Evolutionary conservation across 2,113 vertebrate genomes (phyloP).

Genomic region (Oncorhynchus masou): DNA sequence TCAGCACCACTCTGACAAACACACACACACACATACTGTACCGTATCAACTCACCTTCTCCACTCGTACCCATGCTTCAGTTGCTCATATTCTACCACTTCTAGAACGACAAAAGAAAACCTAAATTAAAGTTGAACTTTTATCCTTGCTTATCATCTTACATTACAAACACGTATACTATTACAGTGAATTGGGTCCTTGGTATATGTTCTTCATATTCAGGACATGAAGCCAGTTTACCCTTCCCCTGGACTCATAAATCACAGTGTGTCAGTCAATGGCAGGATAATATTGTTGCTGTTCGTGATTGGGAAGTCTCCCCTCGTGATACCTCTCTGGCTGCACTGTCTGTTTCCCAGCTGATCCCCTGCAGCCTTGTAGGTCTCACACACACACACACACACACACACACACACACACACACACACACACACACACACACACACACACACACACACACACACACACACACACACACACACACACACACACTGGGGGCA

Average conservation of each 20-base stretch:
- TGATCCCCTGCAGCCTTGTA: not conserved
- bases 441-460: no score
- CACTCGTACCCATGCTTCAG: not conserved
- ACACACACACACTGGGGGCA: slow-evolving; percentile 44
- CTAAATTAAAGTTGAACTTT: not conserved
- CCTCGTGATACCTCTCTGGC: slow-evolving; percentile 20
- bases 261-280: slow-evolving; percentile 68
- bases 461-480: not conserved
- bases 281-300: slow-evolving; percentile 76
- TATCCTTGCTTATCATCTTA: no score
- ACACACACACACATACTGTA: not conserved
- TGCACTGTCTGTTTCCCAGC: not conserved
- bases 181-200: no score
- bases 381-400: slow-evolving; percentile 3
- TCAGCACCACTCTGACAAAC: not conserved
- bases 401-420: not conserved
- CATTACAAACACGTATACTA: no score
- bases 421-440: no score
- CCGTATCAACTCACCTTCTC: not conserved
- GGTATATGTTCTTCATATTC: not conserved
- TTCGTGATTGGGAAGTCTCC: slow-evolving; percentile 61
- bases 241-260: slow-evolving; percentile 63
- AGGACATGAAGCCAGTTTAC: slow-evolving; percentile 27
- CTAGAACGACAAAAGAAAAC: not conserved
- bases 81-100: no score